Conservation (phyloP, 2,113 vertebrate species). For the Oxyruncus cristatus region DNA sequence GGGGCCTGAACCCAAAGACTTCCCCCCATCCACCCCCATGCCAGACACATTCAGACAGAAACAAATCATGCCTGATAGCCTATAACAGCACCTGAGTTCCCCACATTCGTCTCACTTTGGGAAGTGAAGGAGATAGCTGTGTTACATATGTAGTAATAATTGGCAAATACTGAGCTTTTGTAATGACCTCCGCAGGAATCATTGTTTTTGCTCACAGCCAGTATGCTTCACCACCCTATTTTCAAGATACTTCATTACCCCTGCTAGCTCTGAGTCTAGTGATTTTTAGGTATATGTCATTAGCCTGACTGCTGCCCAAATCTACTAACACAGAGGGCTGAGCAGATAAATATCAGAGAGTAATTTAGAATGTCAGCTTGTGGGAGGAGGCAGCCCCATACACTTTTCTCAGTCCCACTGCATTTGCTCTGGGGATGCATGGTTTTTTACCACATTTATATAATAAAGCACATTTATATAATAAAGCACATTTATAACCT, state of each 20-base stretch:
- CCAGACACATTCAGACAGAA: background rate
- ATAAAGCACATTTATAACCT: background rate
- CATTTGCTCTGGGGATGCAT: background rate
- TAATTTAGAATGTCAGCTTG: background rate
- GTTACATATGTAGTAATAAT: background rate
- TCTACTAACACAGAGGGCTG: background rate
- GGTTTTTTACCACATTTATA: background rate
- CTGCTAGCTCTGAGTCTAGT: background rate
- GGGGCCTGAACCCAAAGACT: background rate
- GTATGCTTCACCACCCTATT: background rate
- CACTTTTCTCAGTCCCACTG: background rate
- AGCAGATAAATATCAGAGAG: background rate
- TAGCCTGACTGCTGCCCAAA: background rate
- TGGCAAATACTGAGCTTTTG: background rate
- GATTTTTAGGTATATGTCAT: background rate
- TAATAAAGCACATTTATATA: conserved; percentile 16
- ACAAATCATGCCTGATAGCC: background rate
- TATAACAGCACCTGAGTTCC: background rate
- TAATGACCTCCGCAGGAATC: background rate
- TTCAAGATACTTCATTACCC: background rate
- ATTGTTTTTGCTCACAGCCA: background rate
- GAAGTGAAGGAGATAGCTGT: background rate
- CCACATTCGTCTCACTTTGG: background rate
- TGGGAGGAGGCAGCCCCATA: background rate
- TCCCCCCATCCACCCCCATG: rapidly evolving